These are phyloP conservation scores for Drosophila virilis DNA, from an alignment of 1,140 invertebrate species.

Conservation along the genomic window DNA sequence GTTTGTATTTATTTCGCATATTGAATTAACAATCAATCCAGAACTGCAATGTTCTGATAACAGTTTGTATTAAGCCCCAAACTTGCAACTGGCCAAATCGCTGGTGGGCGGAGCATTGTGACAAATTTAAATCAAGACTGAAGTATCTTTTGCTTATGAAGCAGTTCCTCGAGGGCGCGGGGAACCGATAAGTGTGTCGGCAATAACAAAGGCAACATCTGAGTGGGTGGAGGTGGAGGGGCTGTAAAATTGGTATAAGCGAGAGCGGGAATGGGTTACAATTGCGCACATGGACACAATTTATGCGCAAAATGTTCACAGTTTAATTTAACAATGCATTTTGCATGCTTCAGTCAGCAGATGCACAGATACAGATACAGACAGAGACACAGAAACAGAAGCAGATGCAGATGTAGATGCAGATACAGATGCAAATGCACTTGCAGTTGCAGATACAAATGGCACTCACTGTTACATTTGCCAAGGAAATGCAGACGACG, in stretches of 20 bases:
- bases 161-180: not conserved
- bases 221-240: not conserved
- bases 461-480: slow-evolving; percentile 5
- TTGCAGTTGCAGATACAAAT: slow-evolving; percentile 39
- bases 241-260: not conserved
- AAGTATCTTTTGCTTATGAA: not conserved
- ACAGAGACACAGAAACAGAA: not conserved
- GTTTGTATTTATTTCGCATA: too few relatives aligned
- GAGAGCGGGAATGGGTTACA: not conserved
- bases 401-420: not conserved
- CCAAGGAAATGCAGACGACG: slow-evolving; percentile 13
- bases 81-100: not conserved
- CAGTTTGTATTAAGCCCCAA: not conserved
- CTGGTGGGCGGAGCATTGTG: not conserved
- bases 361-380: not conserved
- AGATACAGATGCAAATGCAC: slow-evolving; percentile 35
- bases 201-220: not conserved
- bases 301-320: slow-evolving; percentile 42
- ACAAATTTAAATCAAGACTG: not conserved
- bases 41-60: not conserved
- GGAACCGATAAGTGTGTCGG: not conserved
- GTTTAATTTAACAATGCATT: slow-evolving; percentile 40
- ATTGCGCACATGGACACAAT: slow-evolving; percentile 25
- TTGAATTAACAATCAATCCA: not conserved
- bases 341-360: slow-evolving; percentile 9